These are phyloP conservation scores for Dasysyrphus albostriatus DNA, from an alignment of 2,888 invertebrate species.

Conservation along the genomic window DNA sequence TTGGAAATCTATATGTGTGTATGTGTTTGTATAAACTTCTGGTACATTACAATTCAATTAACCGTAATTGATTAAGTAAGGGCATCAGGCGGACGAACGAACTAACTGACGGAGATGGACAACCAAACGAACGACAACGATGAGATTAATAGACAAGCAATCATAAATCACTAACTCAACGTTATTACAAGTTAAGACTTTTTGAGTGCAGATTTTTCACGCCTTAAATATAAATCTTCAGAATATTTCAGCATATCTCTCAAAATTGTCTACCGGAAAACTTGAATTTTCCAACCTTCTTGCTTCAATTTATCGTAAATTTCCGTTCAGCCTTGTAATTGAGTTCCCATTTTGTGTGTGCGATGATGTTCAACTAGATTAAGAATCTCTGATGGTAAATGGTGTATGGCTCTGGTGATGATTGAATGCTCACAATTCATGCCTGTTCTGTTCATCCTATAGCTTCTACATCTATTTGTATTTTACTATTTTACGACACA, in stretches of 20 bases:
- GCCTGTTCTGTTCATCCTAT: constrained; percentile 29
- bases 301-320: constrained; percentile 78
- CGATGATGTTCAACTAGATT: constrained; percentile 73
- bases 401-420: constrained; percentile 59
- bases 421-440: constrained; percentile 69
- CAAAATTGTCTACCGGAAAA: constrained; percentile 55
- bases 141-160: constrained; percentile 64
- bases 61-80: constrained; percentile 69
- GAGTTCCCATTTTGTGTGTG: constrained; percentile 78
- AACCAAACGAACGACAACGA: constrained; percentile 16
- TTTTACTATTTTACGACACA: not conserved
- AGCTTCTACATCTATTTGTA: not conserved
- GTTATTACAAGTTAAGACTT: constrained; percentile 15
- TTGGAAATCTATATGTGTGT: not conserved
- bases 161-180: constrained; percentile 64
- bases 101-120: not conserved
- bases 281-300: constrained; percentile 67
- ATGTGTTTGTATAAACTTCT: not conserved
- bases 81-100: constrained; percentile 34
- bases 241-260: constrained; percentile 31
- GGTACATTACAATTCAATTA: constrained; percentile 71
- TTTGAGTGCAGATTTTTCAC: constrained; percentile 48
- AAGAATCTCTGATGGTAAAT: constrained; percentile 61
- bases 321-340: constrained; percentile 83
- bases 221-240: constrained; percentile 43